Conservation (phyloP, 2,797 vertebrate species). For the Morus bassanus region DNA sequence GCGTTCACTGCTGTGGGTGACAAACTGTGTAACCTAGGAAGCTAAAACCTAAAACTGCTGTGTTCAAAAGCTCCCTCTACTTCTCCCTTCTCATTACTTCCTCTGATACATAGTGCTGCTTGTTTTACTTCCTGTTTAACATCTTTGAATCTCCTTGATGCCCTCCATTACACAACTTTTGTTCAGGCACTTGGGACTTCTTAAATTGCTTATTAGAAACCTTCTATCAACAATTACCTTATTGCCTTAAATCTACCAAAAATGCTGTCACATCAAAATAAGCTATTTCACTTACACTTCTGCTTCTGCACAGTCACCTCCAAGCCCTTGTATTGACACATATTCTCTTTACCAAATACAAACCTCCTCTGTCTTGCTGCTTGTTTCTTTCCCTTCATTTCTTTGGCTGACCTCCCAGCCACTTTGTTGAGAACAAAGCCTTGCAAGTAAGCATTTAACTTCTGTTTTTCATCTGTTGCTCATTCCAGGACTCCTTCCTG, state of each 20-base stretch:
- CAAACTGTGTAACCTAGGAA: not conserved
- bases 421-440: not conserved
- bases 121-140: constrained; percentile 5
- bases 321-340: constrained; percentile 39
- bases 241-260: constrained; percentile 20
- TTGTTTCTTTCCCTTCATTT: constrained; percentile 42
- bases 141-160: constrained; percentile 7
- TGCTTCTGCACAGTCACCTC: constrained; percentile 35
- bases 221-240: constrained; percentile 2
- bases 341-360: constrained; percentile 23
- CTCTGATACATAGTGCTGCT: not conserved
- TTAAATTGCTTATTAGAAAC: constrained; percentile 22
- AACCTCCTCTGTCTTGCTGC: not conserved
- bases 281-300: constrained; percentile 37
- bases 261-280: constrained; percentile 43
- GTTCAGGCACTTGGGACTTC: not conserved
- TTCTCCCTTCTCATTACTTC: not conserved
- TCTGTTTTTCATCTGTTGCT: constrained; percentile 29
- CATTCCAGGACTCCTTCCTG: not conserved
- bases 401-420: constrained; percentile 38
- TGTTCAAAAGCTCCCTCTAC: not conserved
- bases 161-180: not conserved
- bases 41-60: not conserved
- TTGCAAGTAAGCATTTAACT: not conserved
- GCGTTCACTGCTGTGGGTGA: not conserved